Evolutionary conservation across 2,113 vertebrate species (phyloP).

Genomic region (Syngnathoides biaculeatus): DNA sequence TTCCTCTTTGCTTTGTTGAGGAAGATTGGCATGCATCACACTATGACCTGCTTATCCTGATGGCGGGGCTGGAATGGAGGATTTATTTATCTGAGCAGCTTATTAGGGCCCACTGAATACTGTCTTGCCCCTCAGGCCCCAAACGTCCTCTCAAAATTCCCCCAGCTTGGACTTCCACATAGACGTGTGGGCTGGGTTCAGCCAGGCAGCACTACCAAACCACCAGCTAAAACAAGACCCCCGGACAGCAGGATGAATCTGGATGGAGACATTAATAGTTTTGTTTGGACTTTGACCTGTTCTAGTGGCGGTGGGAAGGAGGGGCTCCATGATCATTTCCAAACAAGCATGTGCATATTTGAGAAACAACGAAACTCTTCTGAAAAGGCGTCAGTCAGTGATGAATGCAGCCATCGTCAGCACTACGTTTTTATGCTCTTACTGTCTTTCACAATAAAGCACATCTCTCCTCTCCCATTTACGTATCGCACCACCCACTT

Average conservation of each 20-base stretch:
- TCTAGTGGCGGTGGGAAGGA: neutral
- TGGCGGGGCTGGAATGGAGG: conserved; percentile 13
- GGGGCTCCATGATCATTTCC: conserved; percentile 40
- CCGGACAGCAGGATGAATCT: conserved; percentile 27
- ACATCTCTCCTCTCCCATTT: conserved; percentile 46
- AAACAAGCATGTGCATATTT: conserved; percentile 59
- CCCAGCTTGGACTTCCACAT: conserved; percentile 44
- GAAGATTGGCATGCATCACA: conserved; percentile 54
- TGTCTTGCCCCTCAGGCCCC: conserved; percentile 46
- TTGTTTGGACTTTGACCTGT: neutral
- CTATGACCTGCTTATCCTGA: conserved; percentile 32
- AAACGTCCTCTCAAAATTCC: conserved; percentile 49
- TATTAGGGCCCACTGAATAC: conserved; percentile 46
- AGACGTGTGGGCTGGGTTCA: conserved; percentile 40
- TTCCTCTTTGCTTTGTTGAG: conserved; percentile 37
- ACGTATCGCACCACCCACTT: conserved; percentile 44
- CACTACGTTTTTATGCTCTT: conserved; percentile 41
- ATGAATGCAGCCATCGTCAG: conserved; percentile 57
- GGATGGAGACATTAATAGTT: conserved; percentile 28
- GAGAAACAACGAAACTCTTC: conserved; percentile 49
- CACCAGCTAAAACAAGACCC: conserved; percentile 59
- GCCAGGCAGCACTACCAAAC: conserved; percentile 53
- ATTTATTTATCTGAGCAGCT: conserved; percentile 52
- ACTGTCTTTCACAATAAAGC: conserved; percentile 58
- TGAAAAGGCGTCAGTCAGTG: conserved; percentile 50